Evolutionary conservation across 2,797 vertebrate species (phyloP), one percentile per base, ranked within the genome.

Genomic region (Lithobates sylvaticus): DNA sequence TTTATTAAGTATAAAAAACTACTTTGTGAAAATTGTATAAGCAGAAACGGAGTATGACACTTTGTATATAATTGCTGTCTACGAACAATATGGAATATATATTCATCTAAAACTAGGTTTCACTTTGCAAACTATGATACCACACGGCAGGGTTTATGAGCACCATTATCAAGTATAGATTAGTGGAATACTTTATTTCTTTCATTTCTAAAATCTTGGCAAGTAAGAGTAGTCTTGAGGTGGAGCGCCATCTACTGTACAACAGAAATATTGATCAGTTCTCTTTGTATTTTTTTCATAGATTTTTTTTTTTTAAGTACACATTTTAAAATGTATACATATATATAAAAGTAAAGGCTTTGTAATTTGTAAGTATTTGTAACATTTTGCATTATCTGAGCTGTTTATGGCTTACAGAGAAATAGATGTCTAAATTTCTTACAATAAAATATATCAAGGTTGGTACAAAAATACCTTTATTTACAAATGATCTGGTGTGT

Each of bases 191-290:
- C n/a, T 65, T 3, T 23, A 13, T 21, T 29, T 83, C 42, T 29
- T 34, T 74, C 0, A 27, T 29, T 39, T 9, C 39, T 10, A 27
- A 36, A 23, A 47, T 71, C 42, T 6, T 32, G 13, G 36, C 36
- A 67, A 32, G 78, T 3, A 6, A 36, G 7, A 27, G 42, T 42
- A 80, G 68, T 15, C 18, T 65, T 73, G 70, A 69, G 78, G 39
- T 54, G 73, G 54, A 85, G 76, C 58, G 76, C 83, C 83, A 85
- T 85, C 83, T 85, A 85, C 67, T 78, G 83, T 26, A 58, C 10
- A 23, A 13, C 3, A 3, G 1, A 42, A 34, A 29, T 67, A 67
- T 27, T 26, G n/a, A 27, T 26, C 65, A 67, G 26, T 12, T 67
- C 10, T n/a, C 10, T 67, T 29, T 26, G 8, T 67, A 54, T 54